Conservation (phyloP, 2,113 vertebrate species). For the Xiphophorus maculatus region DNA sequence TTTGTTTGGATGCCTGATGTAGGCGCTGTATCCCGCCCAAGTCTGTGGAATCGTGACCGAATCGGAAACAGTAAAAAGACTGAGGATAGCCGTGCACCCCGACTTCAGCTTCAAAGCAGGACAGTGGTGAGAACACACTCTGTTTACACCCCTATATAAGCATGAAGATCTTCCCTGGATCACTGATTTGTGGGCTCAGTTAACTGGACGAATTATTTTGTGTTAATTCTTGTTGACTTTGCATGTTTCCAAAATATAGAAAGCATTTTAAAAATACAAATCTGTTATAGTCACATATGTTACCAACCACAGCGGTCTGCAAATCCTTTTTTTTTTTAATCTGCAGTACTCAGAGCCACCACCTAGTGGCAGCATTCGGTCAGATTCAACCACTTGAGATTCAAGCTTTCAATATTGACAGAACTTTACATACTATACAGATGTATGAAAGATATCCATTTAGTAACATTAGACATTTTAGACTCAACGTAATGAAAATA, state of each 20-base stretch:
- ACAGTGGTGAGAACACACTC: slow-evolving; percentile 86
- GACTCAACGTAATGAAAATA: neutral
- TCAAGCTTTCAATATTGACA: neutral
- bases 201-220: neutral
- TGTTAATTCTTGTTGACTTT: neutral
- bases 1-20: neutral
- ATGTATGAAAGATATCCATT: neutral
- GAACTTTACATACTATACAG: neutral
- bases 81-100: slow-evolving; percentile 83
- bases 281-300: neutral
- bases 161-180: too few relatives aligned
- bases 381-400: neutral
- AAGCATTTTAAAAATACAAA: neutral
- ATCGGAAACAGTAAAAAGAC: slow-evolving; percentile 85
- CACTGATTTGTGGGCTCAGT: neutral
- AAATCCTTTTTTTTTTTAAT: neutral
- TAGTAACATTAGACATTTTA: neutral
- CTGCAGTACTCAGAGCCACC: slow-evolving; percentile 32
- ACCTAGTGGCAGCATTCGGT: slow-evolving; percentile 42
- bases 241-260: neutral
- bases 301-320: neutral
- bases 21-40: slow-evolving; percentile 86
- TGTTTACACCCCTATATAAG: neutral
- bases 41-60: slow-evolving; percentile 85
- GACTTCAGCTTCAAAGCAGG: slow-evolving; percentile 93